A percentile compares a stretch with the other conserved stretches of the same genome.
Evolutionary conservation across 2,888 invertebrate genomes (phyloP).

Genomic region (Phlogophora meticulosa): DNA sequence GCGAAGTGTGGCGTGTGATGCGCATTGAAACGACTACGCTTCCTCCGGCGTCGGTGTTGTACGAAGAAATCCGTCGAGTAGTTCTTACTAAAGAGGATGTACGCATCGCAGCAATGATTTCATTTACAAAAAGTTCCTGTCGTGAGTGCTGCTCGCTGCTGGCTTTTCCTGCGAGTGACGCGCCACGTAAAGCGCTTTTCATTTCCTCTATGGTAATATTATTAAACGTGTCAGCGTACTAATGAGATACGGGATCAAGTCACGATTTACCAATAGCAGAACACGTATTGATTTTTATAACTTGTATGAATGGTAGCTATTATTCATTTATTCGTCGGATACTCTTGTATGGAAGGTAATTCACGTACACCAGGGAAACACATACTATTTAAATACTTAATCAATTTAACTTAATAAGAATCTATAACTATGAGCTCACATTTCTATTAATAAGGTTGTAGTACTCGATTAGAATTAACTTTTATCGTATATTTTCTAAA

Average conservation of each 20-base stretch:
- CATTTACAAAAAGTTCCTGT: slow-evolving; percentile 86
- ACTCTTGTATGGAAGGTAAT: slow-evolving; percentile 45
- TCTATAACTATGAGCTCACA: slow-evolving; percentile 6
- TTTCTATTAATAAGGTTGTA: too few species aligned
- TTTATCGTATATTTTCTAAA: too few species aligned
- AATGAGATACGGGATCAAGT: slow-evolving; percentile 78
- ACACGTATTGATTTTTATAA: slow-evolving; percentile 58
- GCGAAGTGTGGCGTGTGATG: slow-evolving; percentile 80
- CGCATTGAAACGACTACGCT: slow-evolving; percentile 83
- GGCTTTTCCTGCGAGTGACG: slow-evolving; percentile 82
- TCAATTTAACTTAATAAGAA: slow-evolving; percentile 7
- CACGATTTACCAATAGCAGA: slow-evolving; percentile 75
- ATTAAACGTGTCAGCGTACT: slow-evolving; percentile 85
- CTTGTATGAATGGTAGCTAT: slow-evolving; percentile 64
- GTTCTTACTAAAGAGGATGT: slow-evolving; percentile 89
- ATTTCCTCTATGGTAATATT: slow-evolving; percentile 85
- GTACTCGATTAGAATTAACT: too few species aligned
- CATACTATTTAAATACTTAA: slow-evolving; percentile 9
- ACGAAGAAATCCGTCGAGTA: slow-evolving; percentile 81
- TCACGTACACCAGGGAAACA: slow-evolving; percentile 41
- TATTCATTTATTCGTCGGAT: slow-evolving; percentile 61
- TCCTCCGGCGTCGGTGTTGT: slow-evolving; percentile 79
- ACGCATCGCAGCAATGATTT: slow-evolving; percentile 78
- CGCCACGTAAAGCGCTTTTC: slow-evolving; percentile 74
- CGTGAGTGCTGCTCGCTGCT: slow-evolving; percentile 69